Evolutionary conservation across 2,797 vertebrate genomes (phyloP), one percentile per base, ranked within the genome.

Genomic region (Gymnothorax reevesii): DNA sequence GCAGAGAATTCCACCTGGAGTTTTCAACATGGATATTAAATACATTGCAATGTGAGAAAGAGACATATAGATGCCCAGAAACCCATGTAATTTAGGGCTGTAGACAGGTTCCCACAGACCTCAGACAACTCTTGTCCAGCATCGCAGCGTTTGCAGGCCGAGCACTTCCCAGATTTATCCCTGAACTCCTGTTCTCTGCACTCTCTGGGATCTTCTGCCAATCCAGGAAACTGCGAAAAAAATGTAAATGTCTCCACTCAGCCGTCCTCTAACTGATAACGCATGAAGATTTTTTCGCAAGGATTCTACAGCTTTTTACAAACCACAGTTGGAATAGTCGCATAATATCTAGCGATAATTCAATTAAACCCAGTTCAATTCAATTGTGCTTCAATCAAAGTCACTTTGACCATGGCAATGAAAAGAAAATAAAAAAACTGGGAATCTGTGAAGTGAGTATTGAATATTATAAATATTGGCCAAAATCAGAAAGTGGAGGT

Each of bases 111-210:
- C 52, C 52, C 6, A 62, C 91, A 87, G 94, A 98, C 98, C 97
- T 99, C 98, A 88, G 98, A 99, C 49, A 99, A 94, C 88, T 99
- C 98, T 94, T 98, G 97, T 92, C 98, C 98, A 2, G 98, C 98
- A 25, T 98, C 97, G 87, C 98, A 99, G 82, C 97, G 97, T 90
- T 94, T 96, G 94, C 98, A 99, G 84, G 95, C 95, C 87, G 95
- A 90, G 88, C 98, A 99, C 66, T 93, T 97, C 91, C 98, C 98
- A 89, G 93, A 89, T 22, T 89, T 93, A 89, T 98, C 97, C 92
- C 95, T 96, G 94, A 96, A 99, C 93, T 99, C 98, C 91, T 98
- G 98, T 13, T 99, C 98, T 90, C 97, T 95, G 91, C 98, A 99
- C 71, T 97, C 97, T 90, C 97, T 95, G 80, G 94, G 97, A 93